Percentiles rank a stretch among this genome's conserved stretches.
phyloP scores from a whole-genome alignment of 1,140 invertebrate species.

The Papilio aristodemus region DNA sequence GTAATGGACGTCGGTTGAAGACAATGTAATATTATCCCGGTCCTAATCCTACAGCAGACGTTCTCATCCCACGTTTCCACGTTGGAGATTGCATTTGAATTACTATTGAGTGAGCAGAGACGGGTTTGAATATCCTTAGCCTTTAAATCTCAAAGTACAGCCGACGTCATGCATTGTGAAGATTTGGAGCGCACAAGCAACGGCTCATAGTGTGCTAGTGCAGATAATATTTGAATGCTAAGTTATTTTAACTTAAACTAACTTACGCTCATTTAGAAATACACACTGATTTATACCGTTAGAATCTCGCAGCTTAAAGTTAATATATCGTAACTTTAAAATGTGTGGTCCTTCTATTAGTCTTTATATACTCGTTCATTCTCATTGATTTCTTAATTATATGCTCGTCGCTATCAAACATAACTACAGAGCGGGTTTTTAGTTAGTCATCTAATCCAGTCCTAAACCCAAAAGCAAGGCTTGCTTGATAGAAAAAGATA shows the following conservation, averaged over 20 bases:
- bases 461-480: too few relatives aligned
- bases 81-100: slow-evolving; percentile 19
- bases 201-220: background rate
- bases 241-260: background rate
- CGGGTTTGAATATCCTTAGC: slow-evolving; percentile 25
- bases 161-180: slow-evolving; percentile 23
- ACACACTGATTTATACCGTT: background rate
- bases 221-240: background rate
- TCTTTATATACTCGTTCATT: too few relatives aligned
- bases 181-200: slow-evolving; percentile 11
- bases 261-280: background rate
- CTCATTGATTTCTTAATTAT: too few relatives aligned
- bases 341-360: too few relatives aligned
- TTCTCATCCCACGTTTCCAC: background rate
- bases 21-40: background rate
- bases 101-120: slow-evolving; percentile 25
- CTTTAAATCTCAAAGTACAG: background rate
- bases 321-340: too few relatives aligned
- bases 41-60: slow-evolving; percentile 10
- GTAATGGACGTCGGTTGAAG: background rate
- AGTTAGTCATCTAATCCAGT: too few relatives aligned
- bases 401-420: too few relatives aligned
- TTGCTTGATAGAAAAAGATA: too few relatives aligned
- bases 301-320: too few relatives aligned
- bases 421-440: too few relatives aligned